Conservation (phyloP, 2,797 vertebrate genomes). For the Apodemus agrarius region DNA sequence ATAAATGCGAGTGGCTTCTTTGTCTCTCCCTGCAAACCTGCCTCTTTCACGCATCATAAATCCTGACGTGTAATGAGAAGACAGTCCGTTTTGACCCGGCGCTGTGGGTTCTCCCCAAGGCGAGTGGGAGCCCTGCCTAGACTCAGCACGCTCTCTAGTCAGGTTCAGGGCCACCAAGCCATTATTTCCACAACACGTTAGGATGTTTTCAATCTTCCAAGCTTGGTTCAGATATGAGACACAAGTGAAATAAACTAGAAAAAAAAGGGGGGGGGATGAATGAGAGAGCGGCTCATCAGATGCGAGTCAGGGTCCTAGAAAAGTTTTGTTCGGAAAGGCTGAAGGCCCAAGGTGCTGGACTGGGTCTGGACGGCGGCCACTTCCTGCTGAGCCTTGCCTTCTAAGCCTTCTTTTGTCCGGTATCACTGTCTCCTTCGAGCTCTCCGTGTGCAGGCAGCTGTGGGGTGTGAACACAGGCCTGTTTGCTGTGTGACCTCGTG, state of each 20-base stretch:
- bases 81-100: background rate
- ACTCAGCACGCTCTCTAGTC: background rate
- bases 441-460: background rate
- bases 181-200: background rate
- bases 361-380: background rate
- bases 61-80: background rate
- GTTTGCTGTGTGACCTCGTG: background rate
- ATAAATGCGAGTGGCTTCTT: background rate
- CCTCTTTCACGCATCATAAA: background rate
- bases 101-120: too few species aligned
- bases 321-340: background rate
- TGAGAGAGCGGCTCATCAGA: background rate
- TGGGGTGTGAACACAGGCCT: background rate
- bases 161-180: background rate
- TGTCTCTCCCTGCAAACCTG: background rate
- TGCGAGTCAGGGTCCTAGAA: background rate
- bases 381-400: background rate
- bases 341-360: background rate
- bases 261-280: background rate
- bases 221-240: conserved; percentile 5
- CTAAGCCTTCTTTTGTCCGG: background rate
- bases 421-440: background rate
- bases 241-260: background rate
- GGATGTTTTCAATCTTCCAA: background rate
- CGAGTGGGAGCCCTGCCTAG: background rate